A percentile compares a stretch with the other conserved stretches of the same genome.
Conservation (phyloP, 1,140 invertebrate species). For the Drosophila punjabiensis region DNA sequence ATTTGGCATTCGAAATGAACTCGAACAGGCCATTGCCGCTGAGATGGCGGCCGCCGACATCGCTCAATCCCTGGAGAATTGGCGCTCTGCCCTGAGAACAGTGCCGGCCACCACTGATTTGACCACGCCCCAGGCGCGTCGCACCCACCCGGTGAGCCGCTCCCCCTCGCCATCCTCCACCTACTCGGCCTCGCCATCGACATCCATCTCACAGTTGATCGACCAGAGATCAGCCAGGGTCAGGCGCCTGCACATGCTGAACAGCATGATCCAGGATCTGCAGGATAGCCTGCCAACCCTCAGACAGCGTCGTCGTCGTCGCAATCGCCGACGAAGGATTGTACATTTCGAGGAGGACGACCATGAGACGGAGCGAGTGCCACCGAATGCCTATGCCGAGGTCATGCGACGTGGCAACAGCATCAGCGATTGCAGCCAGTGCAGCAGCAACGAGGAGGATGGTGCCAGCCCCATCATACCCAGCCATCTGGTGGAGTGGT, state of each 20-base stretch:
- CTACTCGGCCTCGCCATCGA: background rate
- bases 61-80: background rate
- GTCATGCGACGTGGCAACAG: constrained; percentile 58
- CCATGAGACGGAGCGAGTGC: background rate
- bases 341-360: constrained; percentile 3
- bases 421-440: constrained; percentile 64
- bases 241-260: background rate
- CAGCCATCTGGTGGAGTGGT: constrained; percentile 19
- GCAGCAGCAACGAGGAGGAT: constrained; percentile 44
- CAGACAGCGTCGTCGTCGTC: background rate
- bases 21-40: background rate
- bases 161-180: constrained; percentile 1
- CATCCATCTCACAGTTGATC: background rate
- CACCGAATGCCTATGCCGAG: background rate
- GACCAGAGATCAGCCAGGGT: background rate
- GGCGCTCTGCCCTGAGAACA: constrained; percentile 15
- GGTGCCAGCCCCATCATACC: too few relatives aligned
- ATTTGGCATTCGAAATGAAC: background rate
- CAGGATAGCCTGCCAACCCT: background rate
- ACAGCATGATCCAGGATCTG: background rate
- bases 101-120: constrained; percentile 41
- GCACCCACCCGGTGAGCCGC: background rate
- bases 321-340: background rate
- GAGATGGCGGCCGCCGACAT: background rate
- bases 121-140: background rate